phyloP scores from a whole-genome alignment of 37 sponge, comb jelly and placozoan genomes.

The Eunapius fragilis region DNA sequence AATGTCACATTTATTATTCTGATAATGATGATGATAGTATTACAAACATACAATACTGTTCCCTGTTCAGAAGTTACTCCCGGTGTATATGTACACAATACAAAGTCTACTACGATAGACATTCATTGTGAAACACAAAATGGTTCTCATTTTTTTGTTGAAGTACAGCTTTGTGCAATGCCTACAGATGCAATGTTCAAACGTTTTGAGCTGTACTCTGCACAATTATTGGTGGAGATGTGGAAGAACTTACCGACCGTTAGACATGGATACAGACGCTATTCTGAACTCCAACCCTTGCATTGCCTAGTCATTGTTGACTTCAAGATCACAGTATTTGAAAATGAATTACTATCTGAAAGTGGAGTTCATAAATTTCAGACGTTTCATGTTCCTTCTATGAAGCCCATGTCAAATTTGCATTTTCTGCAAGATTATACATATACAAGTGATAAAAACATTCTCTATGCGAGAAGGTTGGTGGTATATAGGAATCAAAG shows the following conservation, averaged over 20 bases:
- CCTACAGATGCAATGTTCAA: background rate
- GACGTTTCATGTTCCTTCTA: background rate
- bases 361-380: background rate
- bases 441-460: too few species aligned
- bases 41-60: background rate
- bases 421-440: background rate
- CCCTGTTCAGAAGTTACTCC: background rate
- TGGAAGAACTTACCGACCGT: background rate
- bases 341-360: background rate
- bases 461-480: too few species aligned
- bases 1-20: background rate
- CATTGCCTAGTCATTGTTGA: background rate
- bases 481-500: too few species aligned
- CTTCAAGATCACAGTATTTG: background rate
- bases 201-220: background rate
- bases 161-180: background rate
- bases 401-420: background rate
- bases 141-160: background rate
- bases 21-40: background rate
- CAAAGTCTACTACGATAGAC: background rate
- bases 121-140: background rate
- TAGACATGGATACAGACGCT: background rate
- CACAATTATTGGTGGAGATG: background rate
- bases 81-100: background rate
- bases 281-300: background rate